These are phyloP conservation scores for Pherbina coryleti DNA, from an alignment of 2,888 invertebrate genomes.

Conservation along the genomic window DNA sequence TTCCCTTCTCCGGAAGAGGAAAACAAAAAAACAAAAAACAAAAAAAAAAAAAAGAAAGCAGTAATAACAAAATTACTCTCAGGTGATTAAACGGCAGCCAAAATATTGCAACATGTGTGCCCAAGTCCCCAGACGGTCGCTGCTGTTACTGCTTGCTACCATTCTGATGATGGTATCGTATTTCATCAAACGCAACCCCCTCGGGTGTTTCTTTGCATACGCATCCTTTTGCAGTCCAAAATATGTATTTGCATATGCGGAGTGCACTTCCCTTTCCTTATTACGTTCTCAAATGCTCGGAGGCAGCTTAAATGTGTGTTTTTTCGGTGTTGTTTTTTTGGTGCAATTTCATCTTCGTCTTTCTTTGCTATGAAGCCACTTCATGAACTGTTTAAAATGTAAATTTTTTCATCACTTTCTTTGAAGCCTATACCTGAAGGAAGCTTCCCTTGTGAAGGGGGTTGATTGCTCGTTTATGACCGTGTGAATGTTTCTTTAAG, in stretches of 20 bases:
- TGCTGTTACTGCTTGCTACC: conserved; percentile 39
- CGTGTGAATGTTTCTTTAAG: conserved; percentile 47
- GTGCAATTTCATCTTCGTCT: conserved; percentile 22
- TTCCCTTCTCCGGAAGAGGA: not conserved
- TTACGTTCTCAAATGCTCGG: conserved; percentile 42
- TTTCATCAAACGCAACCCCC: conserved; percentile 42
- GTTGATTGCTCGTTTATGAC: conserved; percentile 38
- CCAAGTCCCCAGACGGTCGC: conserved; percentile 19
- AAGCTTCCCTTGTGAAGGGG: not conserved
- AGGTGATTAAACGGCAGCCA: conserved; percentile 63
- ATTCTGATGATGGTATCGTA: conserved; percentile 43
- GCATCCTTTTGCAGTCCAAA: conserved; percentile 3
- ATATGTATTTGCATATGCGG: conserved; percentile 29
- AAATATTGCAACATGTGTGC: conserved; percentile 62
- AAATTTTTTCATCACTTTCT: conserved; percentile 29
- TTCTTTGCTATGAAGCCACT: not conserved
- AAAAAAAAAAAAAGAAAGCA: not conserved
- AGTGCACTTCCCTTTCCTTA: conserved; percentile 54
- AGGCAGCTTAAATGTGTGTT: conserved; percentile 22
- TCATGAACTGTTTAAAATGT: conserved; percentile 14
- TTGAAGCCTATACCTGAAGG: not conserved
- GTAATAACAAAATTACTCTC: conserved; percentile 51
- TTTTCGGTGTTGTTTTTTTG: conserved; percentile 24
- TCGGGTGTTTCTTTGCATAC: not conserved
- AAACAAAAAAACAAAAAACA: not conserved